Conservation (phyloP, 2,888 invertebrate genomes). For the Sthenelais limicola region DNA sequence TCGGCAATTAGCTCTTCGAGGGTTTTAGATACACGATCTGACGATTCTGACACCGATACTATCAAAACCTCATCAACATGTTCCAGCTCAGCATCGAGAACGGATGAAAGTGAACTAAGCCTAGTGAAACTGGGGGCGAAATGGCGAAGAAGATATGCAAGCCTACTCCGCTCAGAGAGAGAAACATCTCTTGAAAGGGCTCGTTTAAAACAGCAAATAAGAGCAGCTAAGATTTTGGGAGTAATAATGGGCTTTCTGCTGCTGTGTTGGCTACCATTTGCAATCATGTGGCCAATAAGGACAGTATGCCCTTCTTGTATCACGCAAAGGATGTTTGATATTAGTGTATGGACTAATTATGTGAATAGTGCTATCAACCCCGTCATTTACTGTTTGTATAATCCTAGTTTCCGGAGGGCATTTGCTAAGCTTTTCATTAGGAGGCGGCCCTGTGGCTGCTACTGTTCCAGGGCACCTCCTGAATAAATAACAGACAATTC, state of each 20-base stretch:
- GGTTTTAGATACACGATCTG: slow-evolving; percentile 17
- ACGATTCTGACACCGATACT: slow-evolving; percentile 34
- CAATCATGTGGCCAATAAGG: slow-evolving; percentile 60
- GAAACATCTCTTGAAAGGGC: slow-evolving; percentile 44
- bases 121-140: background rate
- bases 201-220: slow-evolving; percentile 51
- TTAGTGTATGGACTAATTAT: slow-evolving; percentile 59
- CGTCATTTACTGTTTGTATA: slow-evolving; percentile 59
- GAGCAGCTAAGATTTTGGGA: slow-evolving; percentile 60
- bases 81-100: slow-evolving; percentile 1
- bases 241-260: slow-evolving; percentile 57
- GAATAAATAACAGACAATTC: too few relatives aligned
- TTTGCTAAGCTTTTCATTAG: slow-evolving; percentile 36
- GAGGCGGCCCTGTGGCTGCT: slow-evolving; percentile 3
- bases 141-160: slow-evolving; percentile 43
- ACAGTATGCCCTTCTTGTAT: slow-evolving; percentile 52
- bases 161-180: slow-evolving; percentile 41
- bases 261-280: slow-evolving; percentile 60
- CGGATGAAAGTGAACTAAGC: slow-evolving; percentile 8
- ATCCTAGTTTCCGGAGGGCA: slow-evolving; percentile 49
- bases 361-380: slow-evolving; percentile 60
- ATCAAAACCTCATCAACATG: slow-evolving; percentile 13
- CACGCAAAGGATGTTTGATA: slow-evolving; percentile 52
- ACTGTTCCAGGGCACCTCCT: too few relatives aligned
- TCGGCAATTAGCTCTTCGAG: background rate